Conservation (phyloP, 2,888 invertebrate genomes). For the Meghimatium bilineatum region DNA sequence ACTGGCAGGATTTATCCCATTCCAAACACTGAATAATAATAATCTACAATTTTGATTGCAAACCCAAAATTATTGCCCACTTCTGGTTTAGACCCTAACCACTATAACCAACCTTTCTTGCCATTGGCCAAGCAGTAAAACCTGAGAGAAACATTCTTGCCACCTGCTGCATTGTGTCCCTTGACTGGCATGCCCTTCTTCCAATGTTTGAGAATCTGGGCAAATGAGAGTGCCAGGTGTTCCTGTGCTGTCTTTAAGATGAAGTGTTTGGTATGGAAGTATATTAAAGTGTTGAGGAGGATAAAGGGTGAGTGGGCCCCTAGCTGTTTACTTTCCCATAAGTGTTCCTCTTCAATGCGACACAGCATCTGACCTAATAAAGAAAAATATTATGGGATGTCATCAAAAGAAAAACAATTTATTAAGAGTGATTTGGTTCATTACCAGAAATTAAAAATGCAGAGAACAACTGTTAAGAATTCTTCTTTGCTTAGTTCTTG, state of each 20-base stretch:
- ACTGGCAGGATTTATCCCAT: no score
- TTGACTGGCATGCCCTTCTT: conserved; percentile 66
- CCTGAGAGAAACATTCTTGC: conserved; percentile 87
- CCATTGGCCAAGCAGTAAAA: conserved; percentile 86
- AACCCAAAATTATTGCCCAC: no score
- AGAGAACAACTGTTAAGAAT: not conserved
- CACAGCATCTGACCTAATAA: conserved; percentile 88
- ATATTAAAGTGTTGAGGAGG: conserved; percentile 93
- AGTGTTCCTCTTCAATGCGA: conserved; percentile 94
- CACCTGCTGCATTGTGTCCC: conserved; percentile 82
- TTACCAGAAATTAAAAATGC: not conserved
- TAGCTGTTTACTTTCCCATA: conserved; percentile 97
- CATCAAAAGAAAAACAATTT: not conserved
- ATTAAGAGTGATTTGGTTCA: not conserved
- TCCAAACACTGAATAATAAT: no score
- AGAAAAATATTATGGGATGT: conserved; percentile 2
- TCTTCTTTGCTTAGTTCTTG: no score
- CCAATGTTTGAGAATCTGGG: conserved; percentile 97
- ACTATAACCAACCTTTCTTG: conserved; percentile 45
- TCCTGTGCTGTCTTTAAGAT: conserved; percentile 94
- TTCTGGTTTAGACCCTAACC: no score
- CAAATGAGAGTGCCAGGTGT: conserved; percentile 91
- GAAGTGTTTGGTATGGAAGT: conserved; percentile 97
- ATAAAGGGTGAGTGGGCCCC: conserved; percentile 97
- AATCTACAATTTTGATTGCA: no score